Base-by-base conservation (phyloP, 2,113 vertebrate species). In the Nibea albiflora region DNA sequence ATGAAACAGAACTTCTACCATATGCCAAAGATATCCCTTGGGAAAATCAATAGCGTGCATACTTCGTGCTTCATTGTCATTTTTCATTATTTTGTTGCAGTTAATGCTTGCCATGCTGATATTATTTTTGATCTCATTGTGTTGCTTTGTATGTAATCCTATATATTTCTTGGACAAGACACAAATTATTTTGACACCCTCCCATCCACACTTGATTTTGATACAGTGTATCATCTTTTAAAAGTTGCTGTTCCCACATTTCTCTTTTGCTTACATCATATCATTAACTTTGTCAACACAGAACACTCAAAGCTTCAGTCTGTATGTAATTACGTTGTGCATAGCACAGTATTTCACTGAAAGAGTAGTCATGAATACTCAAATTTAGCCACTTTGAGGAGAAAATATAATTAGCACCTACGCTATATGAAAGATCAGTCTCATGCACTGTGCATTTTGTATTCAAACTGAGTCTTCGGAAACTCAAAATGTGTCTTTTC, bases 1-100 rank as follows among this genome's bases (percentile, higher is more conserved):
- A 67, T 66, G 28, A 80, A 80, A 65, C 58, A 77, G 44, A 44
- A 28, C 28, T 49, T 44, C 70, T 60, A 52, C 28, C 69, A 57
- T 60, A 67, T 54, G 54, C 80, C 50, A 35, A 20, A 62, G 28
- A 74, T 62, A 67, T 42, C 50, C 35, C 17, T 28, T 75, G 7
- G 35, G 44, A 81, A 31, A 72, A 64, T 66, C n/a, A 11, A 11
- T 50, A 47, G 26, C 56, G 52, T 15, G 3, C 2, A 26, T n/a
- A 31, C 11, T 49, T 9, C 31, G 22, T 35, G 15, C 46, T 52
- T 16, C 1, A 22, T 5, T 63, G 14, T 0, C 35, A 71, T 42
- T 42, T 54, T 24, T 56, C 20, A 17, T 17, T 11, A 6, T 44
- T 39, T 78, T 69, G 14, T 26, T 14, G 10, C 24, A 49, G 14